These are phyloP conservation scores for Telmatherina bonti DNA, from an alignment of 2,797 vertebrate species.

Conservation along the genomic window DNA sequence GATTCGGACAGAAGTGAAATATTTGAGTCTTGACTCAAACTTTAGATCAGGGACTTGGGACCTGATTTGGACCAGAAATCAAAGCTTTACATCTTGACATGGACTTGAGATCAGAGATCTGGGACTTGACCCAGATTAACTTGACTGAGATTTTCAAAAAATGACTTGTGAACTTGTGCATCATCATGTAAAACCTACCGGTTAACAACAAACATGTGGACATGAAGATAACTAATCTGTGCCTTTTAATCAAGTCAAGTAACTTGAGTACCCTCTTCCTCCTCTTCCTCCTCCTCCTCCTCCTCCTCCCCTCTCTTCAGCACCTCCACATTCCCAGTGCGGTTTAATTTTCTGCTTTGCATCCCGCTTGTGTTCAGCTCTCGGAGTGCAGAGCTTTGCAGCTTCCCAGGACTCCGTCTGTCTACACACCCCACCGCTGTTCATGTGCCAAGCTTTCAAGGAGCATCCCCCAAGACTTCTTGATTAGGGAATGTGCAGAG, in stretches of 20 bases:
- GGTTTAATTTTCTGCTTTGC: conserved; percentile 61
- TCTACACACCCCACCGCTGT: conserved; percentile 62
- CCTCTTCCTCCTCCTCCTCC: neutral
- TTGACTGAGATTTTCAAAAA: too few species aligned
- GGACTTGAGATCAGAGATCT: too few species aligned
- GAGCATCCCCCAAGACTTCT: conserved; percentile 75
- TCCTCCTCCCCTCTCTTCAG: neutral
- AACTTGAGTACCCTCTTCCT: conserved; percentile 29
- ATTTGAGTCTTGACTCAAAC: too few species aligned
- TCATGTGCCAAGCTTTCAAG: conserved; percentile 64
- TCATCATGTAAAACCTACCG: too few species aligned
- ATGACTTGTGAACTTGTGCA: too few species aligned
- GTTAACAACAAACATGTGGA: too few species aligned
- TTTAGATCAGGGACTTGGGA: too few species aligned
- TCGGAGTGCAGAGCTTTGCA: conserved; percentile 45
- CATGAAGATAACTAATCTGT: conserved; percentile 20
- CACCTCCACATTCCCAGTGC: conserved; percentile 41
- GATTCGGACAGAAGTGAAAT: too few species aligned
- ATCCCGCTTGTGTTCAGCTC: conserved; percentile 42
- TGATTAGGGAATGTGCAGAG: conserved; percentile 81
- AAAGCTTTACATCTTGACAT: too few species aligned
- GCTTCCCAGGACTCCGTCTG: conserved; percentile 59
- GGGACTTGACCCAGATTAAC: too few species aligned
- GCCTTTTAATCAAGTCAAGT: conserved; percentile 48
- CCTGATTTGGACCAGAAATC: too few species aligned